Percentiles rank a stretch among this genome's conserved stretches.
phyloP scores from a whole-genome alignment of 2,113 vertebrate species.

The Setophaga petechia region DNA sequence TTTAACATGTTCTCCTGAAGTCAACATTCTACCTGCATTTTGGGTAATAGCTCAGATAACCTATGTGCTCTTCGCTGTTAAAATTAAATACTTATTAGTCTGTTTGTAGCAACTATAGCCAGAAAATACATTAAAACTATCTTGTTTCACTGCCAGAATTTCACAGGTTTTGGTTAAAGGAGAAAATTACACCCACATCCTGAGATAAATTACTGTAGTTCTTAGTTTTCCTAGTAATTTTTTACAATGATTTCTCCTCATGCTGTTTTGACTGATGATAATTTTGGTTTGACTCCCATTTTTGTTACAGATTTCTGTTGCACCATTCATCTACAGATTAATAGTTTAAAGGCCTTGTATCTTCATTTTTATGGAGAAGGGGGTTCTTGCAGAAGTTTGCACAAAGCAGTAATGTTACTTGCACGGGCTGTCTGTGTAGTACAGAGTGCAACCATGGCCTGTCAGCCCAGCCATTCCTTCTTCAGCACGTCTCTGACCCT shows the following conservation, averaged over 20 bases:
- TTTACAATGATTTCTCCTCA: neutral
- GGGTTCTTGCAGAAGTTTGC: neutral
- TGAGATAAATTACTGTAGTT: neutral
- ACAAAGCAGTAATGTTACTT: fast-evolving
- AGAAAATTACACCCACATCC: neutral
- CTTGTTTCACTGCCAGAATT: neutral
- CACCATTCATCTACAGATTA: neutral
- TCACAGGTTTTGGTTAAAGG: neutral
- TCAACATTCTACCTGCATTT: neutral
- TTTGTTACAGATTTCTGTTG: neutral
- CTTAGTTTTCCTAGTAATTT: neutral
- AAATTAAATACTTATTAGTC: neutral
- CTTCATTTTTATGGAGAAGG: neutral
- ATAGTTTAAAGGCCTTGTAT: neutral
- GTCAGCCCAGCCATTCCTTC: neutral
- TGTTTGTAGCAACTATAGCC: neutral
- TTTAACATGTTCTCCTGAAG: neutral
- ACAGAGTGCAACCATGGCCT: fast-evolving
- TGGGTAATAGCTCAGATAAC: neutral
- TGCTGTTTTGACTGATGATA: neutral
- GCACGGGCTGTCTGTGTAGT: fast-evolving
- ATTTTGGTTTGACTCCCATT: neutral
- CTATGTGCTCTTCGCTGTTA: neutral
- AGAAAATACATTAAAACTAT: neutral
- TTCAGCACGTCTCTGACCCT: neutral